These are phyloP conservation scores for Chironomus riparius DNA, from an alignment of 2,888 invertebrate species.

Conservation along the genomic window DNA sequence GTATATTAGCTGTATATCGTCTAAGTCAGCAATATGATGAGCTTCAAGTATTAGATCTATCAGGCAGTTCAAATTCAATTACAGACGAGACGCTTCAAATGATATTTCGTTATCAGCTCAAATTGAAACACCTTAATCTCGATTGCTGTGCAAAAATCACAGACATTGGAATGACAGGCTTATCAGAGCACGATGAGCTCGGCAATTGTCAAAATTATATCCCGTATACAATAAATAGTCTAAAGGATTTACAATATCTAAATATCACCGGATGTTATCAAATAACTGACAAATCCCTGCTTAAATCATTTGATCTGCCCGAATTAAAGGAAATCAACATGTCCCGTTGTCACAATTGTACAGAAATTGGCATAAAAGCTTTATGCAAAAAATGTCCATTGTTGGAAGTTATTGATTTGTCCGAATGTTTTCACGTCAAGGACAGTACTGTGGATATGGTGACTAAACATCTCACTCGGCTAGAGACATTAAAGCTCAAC, in stretches of 20 bases:
- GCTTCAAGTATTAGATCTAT: conserved; percentile 15
- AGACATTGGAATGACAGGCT: conserved; percentile 6
- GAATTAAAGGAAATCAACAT: conserved; percentile 19
- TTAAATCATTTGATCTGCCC: conserved; percentile 9
- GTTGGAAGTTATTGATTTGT: conserved; percentile 2
- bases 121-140: conserved; percentile 8
- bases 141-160: conserved; percentile 26
- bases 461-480: background rate
- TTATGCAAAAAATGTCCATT: conserved; percentile 11
- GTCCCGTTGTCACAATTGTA: conserved; percentile 22
- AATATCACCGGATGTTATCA: conserved; percentile 24
- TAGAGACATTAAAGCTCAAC: conserved; percentile 18
- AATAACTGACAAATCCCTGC: conserved; percentile 11
- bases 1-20: conserved; percentile 7
- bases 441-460: background rate
- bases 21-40: conserved; percentile 20
- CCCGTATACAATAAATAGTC: background rate
- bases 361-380: background rate
- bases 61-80: conserved; percentile 24
- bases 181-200: background rate
- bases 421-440: conserved; percentile 8
- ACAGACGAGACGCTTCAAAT: conserved; percentile 22
- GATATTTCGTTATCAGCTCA: conserved; percentile 19
- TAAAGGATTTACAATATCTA: conserved; percentile 16
- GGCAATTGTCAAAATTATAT: background rate